phyloP scores from a whole-genome alignment of 2,113 vertebrate species.

The Hiodon alosoides region DNA sequence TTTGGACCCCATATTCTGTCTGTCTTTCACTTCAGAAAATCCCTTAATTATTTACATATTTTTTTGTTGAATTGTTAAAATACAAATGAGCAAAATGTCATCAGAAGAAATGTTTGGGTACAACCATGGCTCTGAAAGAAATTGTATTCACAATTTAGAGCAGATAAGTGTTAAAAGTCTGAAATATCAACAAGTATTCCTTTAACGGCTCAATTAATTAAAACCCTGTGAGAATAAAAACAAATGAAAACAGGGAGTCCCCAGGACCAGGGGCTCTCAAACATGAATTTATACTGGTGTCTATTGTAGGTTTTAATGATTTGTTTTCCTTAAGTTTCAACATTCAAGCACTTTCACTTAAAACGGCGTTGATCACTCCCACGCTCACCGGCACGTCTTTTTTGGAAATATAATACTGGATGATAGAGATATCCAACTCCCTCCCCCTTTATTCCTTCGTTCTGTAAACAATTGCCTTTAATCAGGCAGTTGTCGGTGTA shows the following conservation, averaged over 20 bases:
- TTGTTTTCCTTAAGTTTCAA: constrained; percentile 10
- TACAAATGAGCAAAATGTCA: too few species aligned
- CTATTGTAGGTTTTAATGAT: constrained; percentile 5
- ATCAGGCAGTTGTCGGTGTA: constrained; percentile 6
- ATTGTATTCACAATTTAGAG: neutral
- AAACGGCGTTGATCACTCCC: constrained; percentile 8
- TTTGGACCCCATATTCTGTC: too few species aligned
- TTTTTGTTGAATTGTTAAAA: too few species aligned
- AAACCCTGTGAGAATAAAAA: neutral
- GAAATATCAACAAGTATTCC: too few species aligned
- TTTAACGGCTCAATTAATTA: neutral
- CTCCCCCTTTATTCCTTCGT: neutral
- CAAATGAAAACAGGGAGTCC: neutral
- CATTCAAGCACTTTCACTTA: neutral
- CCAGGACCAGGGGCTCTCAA: neutral
- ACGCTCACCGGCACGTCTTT: neutral
- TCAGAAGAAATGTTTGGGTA: too few species aligned
- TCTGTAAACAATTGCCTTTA: constrained; percentile 4
- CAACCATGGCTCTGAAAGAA: too few species aligned
- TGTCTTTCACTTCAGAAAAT: too few species aligned
- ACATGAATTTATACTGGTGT: neutral
- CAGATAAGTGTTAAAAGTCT: neutral
- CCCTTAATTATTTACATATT: too few species aligned
- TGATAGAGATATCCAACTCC: neutral
- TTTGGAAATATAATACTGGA: neutral